Base-by-base conservation (phyloP, 2,113 vertebrate genomes). In the Anarrhichthys ocellatus region DNA sequence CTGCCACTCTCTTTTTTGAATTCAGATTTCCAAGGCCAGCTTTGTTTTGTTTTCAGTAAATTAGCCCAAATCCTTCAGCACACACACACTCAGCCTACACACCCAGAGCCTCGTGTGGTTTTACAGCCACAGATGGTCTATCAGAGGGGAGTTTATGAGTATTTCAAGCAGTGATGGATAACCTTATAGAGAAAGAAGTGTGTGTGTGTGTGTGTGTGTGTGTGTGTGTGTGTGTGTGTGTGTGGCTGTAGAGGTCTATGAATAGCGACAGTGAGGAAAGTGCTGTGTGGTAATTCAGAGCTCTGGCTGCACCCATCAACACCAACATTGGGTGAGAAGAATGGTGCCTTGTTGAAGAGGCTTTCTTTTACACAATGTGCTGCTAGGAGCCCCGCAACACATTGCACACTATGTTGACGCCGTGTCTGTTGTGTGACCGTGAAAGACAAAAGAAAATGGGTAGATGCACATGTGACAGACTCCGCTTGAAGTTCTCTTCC, bases 51-150 rank as follows among this genome's bases (percentile, higher is more conserved):
- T 91, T 86, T 85, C 62, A 56, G 76, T 40, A 82, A 80, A 90
- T 80, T 67, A 76, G 58, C 44, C 62, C 66, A 86, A 68, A 86
- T 72, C 65, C 82, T 56, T 56, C 34, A n/a, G 17, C 44, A 71
- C 58, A 80, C 52, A 70, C 64, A 76, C 66, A 76, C 46, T 44
- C 76, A 80, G 63, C 38, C 40, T 54, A 65, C 69, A 40, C 59
- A 64, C 24, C 52, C 8, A 29, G 2, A 46, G 61, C 20, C 52
- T 9, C 8, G 58, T 54, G 27, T 52, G 71, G 58, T 73, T 90
- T 86, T 87, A 83, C 72, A 79, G 82, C 78, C 87, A 86, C 91
- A 94, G 91, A 94, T 91, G 92, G 90, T 85, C 80, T 77, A 76
- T 87, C 88, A 86, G 83, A 90, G 89, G 91, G 90, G 88, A 88